Evolutionary conservation across 2,113 vertebrate genomes (phyloP).

Genomic region (Sphyrna mokarran): DNA sequence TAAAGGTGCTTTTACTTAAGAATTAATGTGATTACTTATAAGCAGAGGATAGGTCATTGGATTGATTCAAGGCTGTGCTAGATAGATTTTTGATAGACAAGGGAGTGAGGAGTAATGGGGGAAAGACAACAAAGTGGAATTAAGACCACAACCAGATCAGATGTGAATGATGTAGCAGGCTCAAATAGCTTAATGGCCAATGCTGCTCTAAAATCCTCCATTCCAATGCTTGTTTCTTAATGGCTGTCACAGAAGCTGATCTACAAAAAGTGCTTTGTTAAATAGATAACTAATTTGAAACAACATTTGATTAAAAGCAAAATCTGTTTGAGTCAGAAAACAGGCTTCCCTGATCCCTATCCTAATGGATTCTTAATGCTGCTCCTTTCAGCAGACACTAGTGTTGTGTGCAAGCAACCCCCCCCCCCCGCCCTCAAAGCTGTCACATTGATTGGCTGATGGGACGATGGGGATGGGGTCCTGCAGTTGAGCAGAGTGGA

Average conservation of each 20-base stretch:
- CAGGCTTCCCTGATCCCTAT: not conserved
- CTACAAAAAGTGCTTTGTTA: not conserved
- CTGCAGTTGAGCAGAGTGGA: not conserved
- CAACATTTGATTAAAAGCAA: not conserved
- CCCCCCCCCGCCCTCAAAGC: too few species aligned
- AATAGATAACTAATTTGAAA: not conserved
- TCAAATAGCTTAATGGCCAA: too few species aligned
- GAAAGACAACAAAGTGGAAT: too few species aligned
- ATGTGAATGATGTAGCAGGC: too few species aligned
- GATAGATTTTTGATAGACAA: too few species aligned
- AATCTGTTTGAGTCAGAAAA: not conserved
- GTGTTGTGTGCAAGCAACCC: not conserved
- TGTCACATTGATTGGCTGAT: not conserved
- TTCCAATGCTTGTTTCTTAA: not conserved
- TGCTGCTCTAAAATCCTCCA: too few species aligned
- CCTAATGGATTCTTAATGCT: not conserved
- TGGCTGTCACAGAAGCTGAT: not conserved
- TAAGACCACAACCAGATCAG: too few species aligned
- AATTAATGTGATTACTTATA: not conserved
- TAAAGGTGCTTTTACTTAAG: not conserved
- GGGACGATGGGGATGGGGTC: not conserved
- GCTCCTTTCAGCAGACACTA: not conserved
- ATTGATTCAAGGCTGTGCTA: too few species aligned
- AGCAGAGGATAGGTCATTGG: too few species aligned
- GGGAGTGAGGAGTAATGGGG: too few species aligned